Evolutionary conservation across 1,140 invertebrate genomes (phyloP), one percentile per base, ranked within the genome.

Genomic region (Calycopis cecrops): DNA sequence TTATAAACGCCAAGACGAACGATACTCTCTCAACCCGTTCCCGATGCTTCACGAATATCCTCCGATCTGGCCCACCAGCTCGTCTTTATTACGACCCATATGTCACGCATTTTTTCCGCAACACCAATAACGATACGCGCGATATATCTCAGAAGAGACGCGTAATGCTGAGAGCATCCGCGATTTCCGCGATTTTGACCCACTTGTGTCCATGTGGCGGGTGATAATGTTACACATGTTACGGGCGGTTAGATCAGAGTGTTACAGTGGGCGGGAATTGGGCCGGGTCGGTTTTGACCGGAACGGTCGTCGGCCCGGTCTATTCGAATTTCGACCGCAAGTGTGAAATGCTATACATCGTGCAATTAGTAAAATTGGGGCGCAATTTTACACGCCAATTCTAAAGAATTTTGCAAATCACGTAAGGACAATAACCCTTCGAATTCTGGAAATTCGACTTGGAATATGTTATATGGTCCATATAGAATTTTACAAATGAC

Each of bases 161-260:
- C 21, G 21, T 28, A 28, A 28, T 40, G 38, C n/a, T n/a, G 11
- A 40, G 14, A 12, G n/a, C 14, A 40, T 40, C 38, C 38, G 38
- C 11, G n/a, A 40, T 40, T 40, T 40, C 38, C 38, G 38, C 38
- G 12, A 14, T 40, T 40, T 40, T 14, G 38, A 40, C 38, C 38
- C 38, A 40, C 38, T 16, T 40, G 38, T 40, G 4, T 4, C 38
- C 38, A 14, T 40, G n/a, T 40, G 53, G 59, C 35, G 16, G 47
- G 63, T 53, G 59, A 63, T 73, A 67, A 37, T 63, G 65, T 77
- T 76, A 77, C 76, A 70, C 62, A 57, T 69, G 63, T 80, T 76
- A 73, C 67, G 63, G 72, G 62, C 47, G 61, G 67, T 74, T 78
- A 71, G 65, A 71, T 74, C 60, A 73, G 63, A 69, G 48, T 60